Percentiles rank a stretch among this genome's conserved stretches.
phyloP scores from a whole-genome alignment of 1,140 invertebrate species.

The Drosophila dunni region DNA sequence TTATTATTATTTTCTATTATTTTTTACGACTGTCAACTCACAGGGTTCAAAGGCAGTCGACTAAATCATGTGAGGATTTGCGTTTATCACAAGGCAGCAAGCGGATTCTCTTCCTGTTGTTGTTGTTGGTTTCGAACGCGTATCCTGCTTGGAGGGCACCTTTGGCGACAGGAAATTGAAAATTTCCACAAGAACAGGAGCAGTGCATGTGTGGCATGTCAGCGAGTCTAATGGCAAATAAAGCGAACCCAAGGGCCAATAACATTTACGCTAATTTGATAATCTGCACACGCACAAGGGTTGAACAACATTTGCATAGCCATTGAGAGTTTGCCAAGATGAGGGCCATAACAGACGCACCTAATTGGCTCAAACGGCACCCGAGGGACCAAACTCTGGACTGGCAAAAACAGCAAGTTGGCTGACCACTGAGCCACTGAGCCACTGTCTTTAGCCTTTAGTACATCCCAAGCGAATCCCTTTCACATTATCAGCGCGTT shows the following conservation, averaged over 20 bases:
- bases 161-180: constrained; percentile 75
- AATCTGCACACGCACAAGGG: constrained; percentile 81
- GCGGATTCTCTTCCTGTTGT: neutral
- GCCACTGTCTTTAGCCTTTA: constrained; percentile 25
- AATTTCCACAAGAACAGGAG: constrained; percentile 59
- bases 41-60: constrained; percentile 60
- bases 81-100: constrained; percentile 57
- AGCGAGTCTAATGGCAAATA: constrained; percentile 38
- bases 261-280: constrained; percentile 84
- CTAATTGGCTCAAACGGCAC: constrained; percentile 84
- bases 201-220: constrained; percentile 51
- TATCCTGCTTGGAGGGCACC: constrained; percentile 25
- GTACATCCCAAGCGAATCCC: constrained; percentile 31
- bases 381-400: constrained; percentile 60
- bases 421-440: constrained; percentile 20
- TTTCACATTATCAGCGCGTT: constrained; percentile 78
- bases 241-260: constrained; percentile 68
- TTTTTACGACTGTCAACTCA: constrained; percentile 68
- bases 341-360: constrained; percentile 58
- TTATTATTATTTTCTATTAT: neutral
- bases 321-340: constrained; percentile 4
- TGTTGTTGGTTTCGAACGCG: constrained; percentile 11
- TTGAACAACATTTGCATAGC: constrained; percentile 75
- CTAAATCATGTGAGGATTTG: constrained; percentile 78
- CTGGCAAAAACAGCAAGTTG: neutral